Evolutionary conservation across 2,888 invertebrate genomes (phyloP), one percentile per base, ranked within the genome.

Genomic region (Amblyteles armatorius): DNA sequence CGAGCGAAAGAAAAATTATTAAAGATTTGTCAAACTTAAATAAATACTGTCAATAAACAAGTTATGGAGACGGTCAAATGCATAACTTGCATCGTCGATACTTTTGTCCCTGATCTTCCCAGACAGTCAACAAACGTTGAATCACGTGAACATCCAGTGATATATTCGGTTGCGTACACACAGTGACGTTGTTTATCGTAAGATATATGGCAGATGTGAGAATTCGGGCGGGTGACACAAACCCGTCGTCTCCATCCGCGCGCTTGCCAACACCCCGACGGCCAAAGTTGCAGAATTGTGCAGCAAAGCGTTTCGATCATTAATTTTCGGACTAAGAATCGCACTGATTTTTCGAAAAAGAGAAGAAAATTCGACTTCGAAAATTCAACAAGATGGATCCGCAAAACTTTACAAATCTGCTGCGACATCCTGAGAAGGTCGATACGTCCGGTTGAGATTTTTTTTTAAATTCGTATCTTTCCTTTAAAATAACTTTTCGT

Each of bases 171-270:
- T 19, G 36, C 16, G 50, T 67, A 52, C 16, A 29, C 44, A 44
- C 33, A 65, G 52, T 52, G 13, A 48, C 16, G 40, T 29, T 44
- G 26, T 29, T 44, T 16, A 77, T 72, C 50, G 69, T 26, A 33
- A n/a, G 57, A 80, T 71, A 76, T 77, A 84, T 26, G 44, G 63
- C 55, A 40, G 76, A 79, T 71, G 77, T 78, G 76, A 67, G 69
- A 73, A 84, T 26, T 16, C 52, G 63, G n/a, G 68, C 11, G 6
- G 33, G 69, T 16, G 79, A 69, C 50, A 72, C 40, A 36, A 67
- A 33, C 55, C 48, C 22, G 60, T 78, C 73, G 50, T 80, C 19
- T 19, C 7, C 36, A n/a, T 67, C 7, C n/a, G 33, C 65, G 52
- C 65, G 22, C 48, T 69, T 79, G 83, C 79, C 79, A 79, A 74